phyloP scores from a whole-genome alignment of 2,113 vertebrate genomes.

The Calyptomena viridis region DNA sequence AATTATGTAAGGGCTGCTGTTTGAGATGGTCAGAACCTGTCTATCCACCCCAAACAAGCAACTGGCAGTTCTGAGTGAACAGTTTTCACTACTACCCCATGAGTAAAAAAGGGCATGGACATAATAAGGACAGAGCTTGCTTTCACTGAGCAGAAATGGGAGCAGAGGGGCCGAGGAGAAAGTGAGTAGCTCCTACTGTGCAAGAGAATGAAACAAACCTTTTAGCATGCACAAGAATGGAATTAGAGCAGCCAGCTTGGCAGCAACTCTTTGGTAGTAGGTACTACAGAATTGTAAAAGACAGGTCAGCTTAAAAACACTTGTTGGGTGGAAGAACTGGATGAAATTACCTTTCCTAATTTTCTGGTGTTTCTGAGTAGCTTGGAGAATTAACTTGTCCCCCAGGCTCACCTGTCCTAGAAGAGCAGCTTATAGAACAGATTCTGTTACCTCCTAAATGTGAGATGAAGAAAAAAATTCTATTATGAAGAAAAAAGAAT shows the following conservation, averaged over 20 bases:
- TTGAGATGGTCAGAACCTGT: neutral
- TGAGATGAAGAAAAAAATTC: neutral
- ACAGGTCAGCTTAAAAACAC: neutral
- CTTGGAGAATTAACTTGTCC: neutral
- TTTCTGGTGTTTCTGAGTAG: neutral
- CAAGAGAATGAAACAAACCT: neutral
- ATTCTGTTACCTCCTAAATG: neutral
- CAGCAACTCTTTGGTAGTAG: neutral
- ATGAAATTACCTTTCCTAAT: neutral
- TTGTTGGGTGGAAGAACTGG: neutral
- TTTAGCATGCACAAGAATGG: neutral
- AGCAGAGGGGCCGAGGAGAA: neutral
- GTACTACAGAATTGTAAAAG: neutral
- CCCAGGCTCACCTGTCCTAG: neutral
- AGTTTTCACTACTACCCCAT: neutral
- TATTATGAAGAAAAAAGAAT: neutral
- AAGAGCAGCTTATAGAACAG: neutral
- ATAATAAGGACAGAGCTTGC: neutral
- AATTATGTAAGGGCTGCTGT: neutral
- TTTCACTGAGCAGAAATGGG: neutral
- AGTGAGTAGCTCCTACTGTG: fast-evolving
- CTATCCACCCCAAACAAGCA: neutral
- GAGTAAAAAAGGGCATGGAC: neutral
- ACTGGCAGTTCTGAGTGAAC: neutral
- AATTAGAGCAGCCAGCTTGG: neutral